Evolutionary conservation across 2,888 invertebrate species (phyloP).

Genomic region (Ochropleura leucogaster): DNA sequence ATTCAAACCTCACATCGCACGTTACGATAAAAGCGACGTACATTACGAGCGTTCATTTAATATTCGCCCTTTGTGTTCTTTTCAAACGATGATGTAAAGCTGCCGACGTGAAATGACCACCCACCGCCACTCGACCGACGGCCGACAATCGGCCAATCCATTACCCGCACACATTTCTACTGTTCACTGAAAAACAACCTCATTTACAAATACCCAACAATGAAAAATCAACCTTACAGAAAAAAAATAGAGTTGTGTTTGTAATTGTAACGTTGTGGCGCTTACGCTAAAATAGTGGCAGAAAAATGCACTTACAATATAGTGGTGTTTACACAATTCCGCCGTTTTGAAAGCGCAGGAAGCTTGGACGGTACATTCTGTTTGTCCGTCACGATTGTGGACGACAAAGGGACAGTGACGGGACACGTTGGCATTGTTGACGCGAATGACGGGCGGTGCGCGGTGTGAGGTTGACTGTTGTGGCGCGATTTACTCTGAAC

Average conservation of each 20-base stretch:
- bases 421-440: conserved; percentile 72
- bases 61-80: conserved; percentile 78
- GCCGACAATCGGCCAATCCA: conserved; percentile 83
- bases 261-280: neutral
- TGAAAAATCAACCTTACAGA: conserved; percentile 5
- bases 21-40: conserved; percentile 63
- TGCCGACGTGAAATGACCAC: conserved; percentile 82
- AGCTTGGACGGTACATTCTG: conserved; percentile 80
- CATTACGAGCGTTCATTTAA: conserved; percentile 71
- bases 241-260: conserved; percentile 16
- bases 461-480: conserved; percentile 72
- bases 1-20: conserved; percentile 61
- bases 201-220: conserved; percentile 23
- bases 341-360: conserved; percentile 83
- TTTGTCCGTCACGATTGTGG: conserved; percentile 79
- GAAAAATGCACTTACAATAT: conserved; percentile 74
- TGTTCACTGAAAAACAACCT: conserved; percentile 60
- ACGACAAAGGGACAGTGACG: conserved; percentile 75
- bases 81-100: conserved; percentile 77
- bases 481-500: conserved; percentile 66
- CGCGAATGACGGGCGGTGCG: conserved; percentile 61
- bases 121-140: conserved; percentile 77
- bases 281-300: conserved; percentile 40
- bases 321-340: conserved; percentile 80
- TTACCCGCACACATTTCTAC: conserved; percentile 78